Evolutionary conservation across 2,113 vertebrate species (phyloP).

Genomic region (Otocyon megalotis): DNA sequence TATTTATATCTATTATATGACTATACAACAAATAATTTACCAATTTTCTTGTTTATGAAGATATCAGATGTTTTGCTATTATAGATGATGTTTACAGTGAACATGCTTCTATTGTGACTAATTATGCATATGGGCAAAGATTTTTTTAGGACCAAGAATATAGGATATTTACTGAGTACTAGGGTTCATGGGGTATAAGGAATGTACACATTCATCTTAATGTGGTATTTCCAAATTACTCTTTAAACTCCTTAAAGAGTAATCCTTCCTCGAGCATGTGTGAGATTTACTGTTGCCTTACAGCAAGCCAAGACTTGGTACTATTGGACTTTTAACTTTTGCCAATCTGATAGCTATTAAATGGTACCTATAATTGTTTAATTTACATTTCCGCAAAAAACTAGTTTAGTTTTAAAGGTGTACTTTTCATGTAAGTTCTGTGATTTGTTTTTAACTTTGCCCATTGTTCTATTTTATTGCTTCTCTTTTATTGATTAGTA

Average conservation of each 20-base stretch:
- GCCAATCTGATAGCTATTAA: neutral
- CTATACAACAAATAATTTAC: neutral
- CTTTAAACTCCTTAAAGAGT: neutral
- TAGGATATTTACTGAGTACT: neutral
- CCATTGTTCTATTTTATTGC: neutral
- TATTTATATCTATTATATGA: neutral
- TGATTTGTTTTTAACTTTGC: slow-evolving; percentile 17
- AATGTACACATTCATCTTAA: neutral
- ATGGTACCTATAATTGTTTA: neutral
- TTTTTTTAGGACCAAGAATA: neutral
- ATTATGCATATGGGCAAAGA: neutral
- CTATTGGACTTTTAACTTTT: neutral
- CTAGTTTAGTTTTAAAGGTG: neutral
- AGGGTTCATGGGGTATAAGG: neutral
- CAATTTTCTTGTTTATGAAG: neutral
- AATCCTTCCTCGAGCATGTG: neutral
- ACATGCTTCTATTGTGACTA: neutral
- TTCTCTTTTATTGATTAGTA: neutral
- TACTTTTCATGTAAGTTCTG: neutral
- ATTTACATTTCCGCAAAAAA: neutral
- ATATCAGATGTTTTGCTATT: neutral
- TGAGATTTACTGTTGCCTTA: neutral
- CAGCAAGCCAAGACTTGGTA: neutral
- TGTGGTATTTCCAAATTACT: neutral
- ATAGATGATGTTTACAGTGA: neutral